Percentiles rank a stretch among this genome's conserved stretches.
These are phyloP conservation scores for Canis aureus DNA, from an alignment of 2,113 vertebrate genomes.

Conservation along the genomic window DNA sequence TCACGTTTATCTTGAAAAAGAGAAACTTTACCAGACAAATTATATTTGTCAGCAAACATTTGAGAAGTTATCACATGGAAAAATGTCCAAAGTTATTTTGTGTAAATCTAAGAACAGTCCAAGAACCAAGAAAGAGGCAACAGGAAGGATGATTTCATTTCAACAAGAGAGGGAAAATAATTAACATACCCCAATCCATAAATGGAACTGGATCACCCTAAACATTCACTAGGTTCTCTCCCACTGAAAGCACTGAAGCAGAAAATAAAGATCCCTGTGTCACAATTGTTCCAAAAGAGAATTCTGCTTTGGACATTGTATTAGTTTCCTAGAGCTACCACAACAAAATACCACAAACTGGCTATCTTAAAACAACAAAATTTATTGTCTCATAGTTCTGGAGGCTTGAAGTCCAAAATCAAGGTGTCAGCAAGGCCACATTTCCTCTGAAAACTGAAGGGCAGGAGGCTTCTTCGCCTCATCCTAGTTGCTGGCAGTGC, in stretches of 20 bases:
- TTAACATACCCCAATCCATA: conserved; percentile 16
- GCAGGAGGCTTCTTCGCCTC: neutral
- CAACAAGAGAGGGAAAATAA: neutral
- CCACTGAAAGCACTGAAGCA: neutral
- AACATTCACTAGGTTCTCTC: conserved; percentile 28
- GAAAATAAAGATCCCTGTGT: neutral
- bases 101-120: neutral
- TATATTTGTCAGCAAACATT: conserved; percentile 36
- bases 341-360: conserved; percentile 20
- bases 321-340: neutral
- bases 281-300: neutral
- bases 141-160: neutral
- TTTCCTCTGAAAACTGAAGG: neutral
- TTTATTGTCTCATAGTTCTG: neutral
- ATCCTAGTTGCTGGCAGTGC: neutral
- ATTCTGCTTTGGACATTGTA: neutral
- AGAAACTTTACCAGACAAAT: conserved; percentile 50
- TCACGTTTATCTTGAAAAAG: neutral
- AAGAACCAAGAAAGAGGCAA: neutral
- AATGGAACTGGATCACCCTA: neutral
- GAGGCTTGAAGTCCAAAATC: neutral
- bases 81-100: conserved; percentile 28
- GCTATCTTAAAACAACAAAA: neutral
- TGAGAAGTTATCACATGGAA: neutral
- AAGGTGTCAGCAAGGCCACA: neutral